These are phyloP conservation scores for Jaculus jaculus DNA, from an alignment of 2,113 vertebrate genomes.

Conservation along the genomic window DNA sequence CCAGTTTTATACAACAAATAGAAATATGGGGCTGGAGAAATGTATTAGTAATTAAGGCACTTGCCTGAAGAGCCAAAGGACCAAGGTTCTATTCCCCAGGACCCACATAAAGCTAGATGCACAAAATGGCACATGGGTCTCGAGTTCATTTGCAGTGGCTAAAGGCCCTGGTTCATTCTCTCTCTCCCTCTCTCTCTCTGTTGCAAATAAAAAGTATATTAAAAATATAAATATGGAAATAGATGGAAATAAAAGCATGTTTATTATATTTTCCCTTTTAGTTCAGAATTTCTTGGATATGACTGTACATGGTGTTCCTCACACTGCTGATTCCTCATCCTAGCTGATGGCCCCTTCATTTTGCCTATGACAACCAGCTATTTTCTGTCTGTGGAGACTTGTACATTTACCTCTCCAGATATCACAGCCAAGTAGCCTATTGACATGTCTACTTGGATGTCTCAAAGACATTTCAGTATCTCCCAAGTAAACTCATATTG, in stretches of 20 bases:
- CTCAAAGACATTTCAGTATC: background rate
- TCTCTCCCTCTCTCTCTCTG: background rate
- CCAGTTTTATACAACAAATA: background rate
- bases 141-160: too few relatives aligned
- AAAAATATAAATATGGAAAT: too few relatives aligned
- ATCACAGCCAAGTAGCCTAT: background rate
- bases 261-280: background rate
- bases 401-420: background rate
- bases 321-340: background rate
- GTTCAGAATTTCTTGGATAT: background rate
- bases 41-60: too few relatives aligned
- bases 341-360: background rate
- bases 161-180: too few relatives aligned
- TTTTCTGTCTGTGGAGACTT: background rate
- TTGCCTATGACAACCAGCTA: background rate
- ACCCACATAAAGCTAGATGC: too few relatives aligned
- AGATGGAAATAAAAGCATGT: background rate
- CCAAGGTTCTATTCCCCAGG: too few relatives aligned
- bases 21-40: background rate
- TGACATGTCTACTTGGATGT: background rate
- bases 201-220: background rate
- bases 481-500: background rate
- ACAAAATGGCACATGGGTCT: too few relatives aligned
- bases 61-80: too few relatives aligned
- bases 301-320: background rate